These are phyloP conservation scores for Homarus americanus DNA, from an alignment of 1,140 invertebrate species.

Conservation along the genomic window DNA sequence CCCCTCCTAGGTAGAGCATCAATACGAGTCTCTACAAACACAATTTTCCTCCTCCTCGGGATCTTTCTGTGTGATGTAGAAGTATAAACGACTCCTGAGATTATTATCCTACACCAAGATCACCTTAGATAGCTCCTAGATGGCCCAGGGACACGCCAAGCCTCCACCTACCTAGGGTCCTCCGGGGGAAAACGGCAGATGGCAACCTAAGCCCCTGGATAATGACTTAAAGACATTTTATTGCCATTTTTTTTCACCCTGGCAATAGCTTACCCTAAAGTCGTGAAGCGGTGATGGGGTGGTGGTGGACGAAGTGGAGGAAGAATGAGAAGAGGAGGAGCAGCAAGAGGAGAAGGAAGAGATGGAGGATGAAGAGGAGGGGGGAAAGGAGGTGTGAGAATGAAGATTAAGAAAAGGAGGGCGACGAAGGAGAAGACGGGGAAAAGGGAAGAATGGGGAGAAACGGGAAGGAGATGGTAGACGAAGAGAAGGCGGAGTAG, in stretches of 20 bases:
- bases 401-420: constrained; percentile 6
- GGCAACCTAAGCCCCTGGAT: constrained; percentile 52
- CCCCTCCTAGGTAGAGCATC: neutral
- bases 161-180: too few relatives aligned
- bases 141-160: too few relatives aligned
- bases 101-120: too few relatives aligned
- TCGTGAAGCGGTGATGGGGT: constrained; percentile 25
- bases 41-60: constrained; percentile 6
- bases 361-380: neutral
- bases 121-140: too few relatives aligned
- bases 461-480: neutral
- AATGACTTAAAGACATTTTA: constrained; percentile 56
- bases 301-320: constrained; percentile 1
- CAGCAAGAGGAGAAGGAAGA: constrained; percentile 28
- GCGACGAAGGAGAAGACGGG: too few relatives aligned
- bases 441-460: neutral
- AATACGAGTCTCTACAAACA: constrained; percentile 2
- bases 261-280: constrained; percentile 46
- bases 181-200: constrained; percentile 47
- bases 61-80: neutral
- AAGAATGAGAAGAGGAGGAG: neutral
- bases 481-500: neutral
- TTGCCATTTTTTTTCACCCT: constrained; percentile 38
- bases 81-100: too few relatives aligned
- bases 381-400: neutral